phyloP scores from a whole-genome alignment of 1,140 invertebrate genomes.

The Zaprionus gabonicus region DNA sequence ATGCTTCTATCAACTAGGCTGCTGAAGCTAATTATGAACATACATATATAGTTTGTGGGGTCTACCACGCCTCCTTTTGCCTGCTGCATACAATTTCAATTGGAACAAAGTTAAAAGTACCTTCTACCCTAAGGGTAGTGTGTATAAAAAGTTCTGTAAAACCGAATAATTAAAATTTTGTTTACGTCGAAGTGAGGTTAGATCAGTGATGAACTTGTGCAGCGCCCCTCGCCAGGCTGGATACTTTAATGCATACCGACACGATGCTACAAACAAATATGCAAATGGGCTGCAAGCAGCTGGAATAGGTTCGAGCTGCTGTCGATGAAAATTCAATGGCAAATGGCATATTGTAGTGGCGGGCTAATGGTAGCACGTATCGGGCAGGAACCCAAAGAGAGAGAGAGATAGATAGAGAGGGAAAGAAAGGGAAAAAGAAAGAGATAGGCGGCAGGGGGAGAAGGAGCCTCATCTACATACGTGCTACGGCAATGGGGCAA shows the following conservation, averaged over 20 bases:
- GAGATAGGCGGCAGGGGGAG: not conserved
- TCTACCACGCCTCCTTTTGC: no score
- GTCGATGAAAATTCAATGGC: constrained; percentile 78
- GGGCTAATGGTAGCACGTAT: constrained; percentile 71
- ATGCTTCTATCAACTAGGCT: no score
- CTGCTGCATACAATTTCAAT: no score
- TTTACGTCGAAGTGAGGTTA: not conserved
- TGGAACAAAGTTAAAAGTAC: no score
- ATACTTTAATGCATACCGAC: constrained; percentile 67
- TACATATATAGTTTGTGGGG: no score
- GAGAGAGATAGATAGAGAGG: not conserved
- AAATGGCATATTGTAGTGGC: constrained; percentile 76
- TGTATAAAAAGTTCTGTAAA: no score
- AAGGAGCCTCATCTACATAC: constrained; percentile 20
- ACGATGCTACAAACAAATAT: constrained; percentile 77
- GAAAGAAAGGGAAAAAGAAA: not conserved
- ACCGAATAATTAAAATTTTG: not conserved
- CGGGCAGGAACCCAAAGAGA: constrained; percentile 4
- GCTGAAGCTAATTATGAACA: no score
- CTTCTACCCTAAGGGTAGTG: no score
- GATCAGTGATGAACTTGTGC: not conserved
- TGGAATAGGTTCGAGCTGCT: constrained; percentile 63
- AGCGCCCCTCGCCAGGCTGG: constrained; percentile 1
- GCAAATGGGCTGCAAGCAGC: constrained; percentile 74
- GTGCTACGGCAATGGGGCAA: constrained; percentile 37